Evolutionary conservation across 2,797 vertebrate species (phyloP).

Genomic region (Rhynchotus rufescens): DNA sequence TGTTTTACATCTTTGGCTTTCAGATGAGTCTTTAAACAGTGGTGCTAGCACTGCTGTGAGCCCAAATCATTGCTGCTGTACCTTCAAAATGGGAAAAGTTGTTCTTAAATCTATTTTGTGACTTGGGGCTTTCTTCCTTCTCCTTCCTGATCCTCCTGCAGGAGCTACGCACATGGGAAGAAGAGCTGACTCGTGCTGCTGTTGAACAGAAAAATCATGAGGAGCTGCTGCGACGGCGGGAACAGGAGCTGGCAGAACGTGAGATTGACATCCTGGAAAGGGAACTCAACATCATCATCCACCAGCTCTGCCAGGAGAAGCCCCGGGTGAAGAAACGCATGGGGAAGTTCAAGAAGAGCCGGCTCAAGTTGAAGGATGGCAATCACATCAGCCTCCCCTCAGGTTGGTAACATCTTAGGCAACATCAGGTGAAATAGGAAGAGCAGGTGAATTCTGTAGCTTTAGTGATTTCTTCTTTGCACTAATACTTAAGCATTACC

Average conservation of each 20-base stretch:
- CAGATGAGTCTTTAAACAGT: not conserved
- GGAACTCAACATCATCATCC: slow-evolving; percentile 97
- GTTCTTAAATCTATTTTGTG: not conserved
- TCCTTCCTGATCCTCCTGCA: slow-evolving; percentile 33
- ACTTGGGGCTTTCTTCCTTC: not conserved
- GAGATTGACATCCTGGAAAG: slow-evolving; percentile 97
- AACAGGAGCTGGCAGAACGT: slow-evolving; percentile 94
- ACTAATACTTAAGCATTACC: not conserved
- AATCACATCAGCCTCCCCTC: slow-evolving; percentile 96
- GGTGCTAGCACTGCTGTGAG: not conserved
- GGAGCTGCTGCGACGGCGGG: slow-evolving; percentile 89
- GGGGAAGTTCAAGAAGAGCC: slow-evolving; percentile 93
- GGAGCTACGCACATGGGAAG: slow-evolving; percentile 97
- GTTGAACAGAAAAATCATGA: slow-evolving; percentile 97
- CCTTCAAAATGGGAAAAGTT: not conserved
- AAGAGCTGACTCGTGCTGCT: slow-evolving; percentile 92
- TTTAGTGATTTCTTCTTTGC: not conserved
- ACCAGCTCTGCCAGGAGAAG: slow-evolving; percentile 96
- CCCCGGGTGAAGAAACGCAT: slow-evolving; percentile 94
- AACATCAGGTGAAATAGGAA: not conserved
- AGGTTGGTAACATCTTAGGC: slow-evolving; percentile 78
- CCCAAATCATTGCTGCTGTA: not conserved
- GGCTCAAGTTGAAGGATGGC: slow-evolving; percentile 93
- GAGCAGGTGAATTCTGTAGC: not conserved
- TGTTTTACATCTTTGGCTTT: not conserved